Base-by-base conservation (phyloP, 1,140 invertebrate genomes). In the Drosophila elegans region DNA sequence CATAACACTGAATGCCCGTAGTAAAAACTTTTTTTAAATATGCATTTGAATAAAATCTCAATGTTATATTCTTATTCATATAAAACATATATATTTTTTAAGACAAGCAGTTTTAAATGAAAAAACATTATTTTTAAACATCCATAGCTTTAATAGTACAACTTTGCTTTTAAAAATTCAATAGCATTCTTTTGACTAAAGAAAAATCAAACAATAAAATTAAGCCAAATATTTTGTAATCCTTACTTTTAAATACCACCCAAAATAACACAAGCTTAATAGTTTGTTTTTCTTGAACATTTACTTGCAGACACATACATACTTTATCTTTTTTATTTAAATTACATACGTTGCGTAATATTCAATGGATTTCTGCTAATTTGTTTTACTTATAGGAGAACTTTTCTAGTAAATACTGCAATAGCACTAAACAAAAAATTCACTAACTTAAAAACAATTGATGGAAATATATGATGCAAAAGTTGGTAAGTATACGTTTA, bases 361-460 rank as follows among this genome's bases (percentile, higher is more conserved):
- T 73, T 75, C 73, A 66, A 66, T 64, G 68, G 56, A 54, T 74
- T 63, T 75, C 49, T 66, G 72, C 52, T 76, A 68, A 76, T 49
- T 75, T 68, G 49, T 41, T 67, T 76, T 55, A 76, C 74, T 76
- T 76, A 76, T 27, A 60, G 36, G 45, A 74, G 66, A 84, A 68
- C 63, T 48, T 77, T 85, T 78, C 74, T 85, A 66, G 63, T 85
- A 78, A 85, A 85, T 85, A 85, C 81, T 85, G 81, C 82, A 80
- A 85, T 85, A 85, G 81, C 82, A 85, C 67, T 85, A 77, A 85
- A 85, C 77, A 82, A 85, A 84, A 84, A 80, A 74, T 78, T 66
- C 42, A 80, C 68, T 85, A 80, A 78, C 82, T 71, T 85, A 74
- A 86, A 85, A 75, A 78, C 73, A 64, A 74, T 53, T 56, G 49